Evolutionary conservation across 1,140 invertebrate species (phyloP).

Genomic region (Drosophila kurseongensis): DNA sequence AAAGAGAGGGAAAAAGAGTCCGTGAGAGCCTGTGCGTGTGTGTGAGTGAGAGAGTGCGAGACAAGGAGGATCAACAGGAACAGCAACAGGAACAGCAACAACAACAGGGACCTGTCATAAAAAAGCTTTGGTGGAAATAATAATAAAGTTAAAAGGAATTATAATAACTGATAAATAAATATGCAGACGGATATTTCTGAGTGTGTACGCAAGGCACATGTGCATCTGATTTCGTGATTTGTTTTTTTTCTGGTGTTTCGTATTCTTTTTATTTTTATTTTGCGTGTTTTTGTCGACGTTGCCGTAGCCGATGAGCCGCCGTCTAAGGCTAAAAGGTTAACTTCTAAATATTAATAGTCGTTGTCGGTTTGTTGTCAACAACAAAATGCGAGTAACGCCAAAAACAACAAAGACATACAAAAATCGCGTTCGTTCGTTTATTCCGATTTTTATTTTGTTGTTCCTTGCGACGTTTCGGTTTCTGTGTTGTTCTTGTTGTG

Average conservation of each 20-base stretch:
- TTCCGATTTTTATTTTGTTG: conserved; percentile 29
- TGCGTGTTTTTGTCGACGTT: conserved; percentile 56
- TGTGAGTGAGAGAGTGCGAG: not conserved
- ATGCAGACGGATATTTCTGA: conserved; percentile 11
- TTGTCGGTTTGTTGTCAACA: conserved; percentile 66
- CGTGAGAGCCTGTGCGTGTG: not conserved
- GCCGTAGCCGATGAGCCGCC: conserved; percentile 77
- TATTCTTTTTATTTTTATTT: conserved; percentile 46
- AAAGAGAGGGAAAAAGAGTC: not conserved
- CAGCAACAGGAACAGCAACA: not conserved
- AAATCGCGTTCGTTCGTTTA: conserved; percentile 41
- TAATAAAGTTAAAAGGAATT: not conserved
- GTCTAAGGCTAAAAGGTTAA: conserved; percentile 83
- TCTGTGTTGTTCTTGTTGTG: conserved; percentile 11
- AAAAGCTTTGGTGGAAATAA: conserved; percentile 8
- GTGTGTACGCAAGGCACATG: conserved; percentile 21
- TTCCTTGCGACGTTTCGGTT: conserved; percentile 12
- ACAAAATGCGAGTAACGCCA: conserved; percentile 49
- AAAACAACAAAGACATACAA: conserved; percentile 53
- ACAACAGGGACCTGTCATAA: not conserved
- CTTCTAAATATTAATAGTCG: conserved; percentile 85
- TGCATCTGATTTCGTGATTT: conserved; percentile 52
- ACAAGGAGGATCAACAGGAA: conserved; percentile 1
- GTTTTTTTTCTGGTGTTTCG: conserved; percentile 10
- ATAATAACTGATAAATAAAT: conserved; percentile 3